Conservation (phyloP, 2,797 vertebrate species). For the Myripristis jacobus region DNA sequence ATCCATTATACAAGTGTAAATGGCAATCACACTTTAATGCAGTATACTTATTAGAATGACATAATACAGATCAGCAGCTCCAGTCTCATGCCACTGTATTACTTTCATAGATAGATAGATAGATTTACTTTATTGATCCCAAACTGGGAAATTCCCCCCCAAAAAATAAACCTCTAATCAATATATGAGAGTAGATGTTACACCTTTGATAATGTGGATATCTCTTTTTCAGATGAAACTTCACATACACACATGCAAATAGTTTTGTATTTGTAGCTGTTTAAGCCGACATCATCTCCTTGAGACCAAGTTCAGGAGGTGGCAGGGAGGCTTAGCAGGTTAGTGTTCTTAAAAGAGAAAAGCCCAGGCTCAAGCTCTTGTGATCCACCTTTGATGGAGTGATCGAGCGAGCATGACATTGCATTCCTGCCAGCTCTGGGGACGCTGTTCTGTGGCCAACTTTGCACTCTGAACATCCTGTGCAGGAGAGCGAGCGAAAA, state of each 20-base stretch:
- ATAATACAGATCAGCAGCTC: too few species aligned
- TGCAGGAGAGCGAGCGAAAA: neutral
- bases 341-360: neutral
- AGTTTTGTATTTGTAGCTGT: neutral
- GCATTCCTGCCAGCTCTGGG: conserved; percentile 8
- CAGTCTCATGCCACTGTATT: too few species aligned
- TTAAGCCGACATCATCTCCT: neutral
- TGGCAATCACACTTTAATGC: too few species aligned
- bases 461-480: conserved; percentile 37
- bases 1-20: too few species aligned
- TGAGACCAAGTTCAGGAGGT: neutral
- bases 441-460: conserved; percentile 25
- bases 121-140: too few species aligned
- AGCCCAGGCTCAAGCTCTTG: neutral
- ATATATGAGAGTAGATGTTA: neutral
- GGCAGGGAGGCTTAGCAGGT: too few species aligned
- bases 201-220: neutral
- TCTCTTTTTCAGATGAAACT: neutral
- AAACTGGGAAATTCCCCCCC: too few species aligned
- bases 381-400: neutral
- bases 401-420: neutral
- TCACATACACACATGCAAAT: neutral
- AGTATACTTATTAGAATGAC: too few species aligned
- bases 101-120: too few species aligned
- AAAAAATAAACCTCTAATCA: neutral